These are phyloP conservation scores for Eueremaeus valkanovi DNA, from an alignment of 2,888 invertebrate genomes.

Conservation along the genomic window DNA sequence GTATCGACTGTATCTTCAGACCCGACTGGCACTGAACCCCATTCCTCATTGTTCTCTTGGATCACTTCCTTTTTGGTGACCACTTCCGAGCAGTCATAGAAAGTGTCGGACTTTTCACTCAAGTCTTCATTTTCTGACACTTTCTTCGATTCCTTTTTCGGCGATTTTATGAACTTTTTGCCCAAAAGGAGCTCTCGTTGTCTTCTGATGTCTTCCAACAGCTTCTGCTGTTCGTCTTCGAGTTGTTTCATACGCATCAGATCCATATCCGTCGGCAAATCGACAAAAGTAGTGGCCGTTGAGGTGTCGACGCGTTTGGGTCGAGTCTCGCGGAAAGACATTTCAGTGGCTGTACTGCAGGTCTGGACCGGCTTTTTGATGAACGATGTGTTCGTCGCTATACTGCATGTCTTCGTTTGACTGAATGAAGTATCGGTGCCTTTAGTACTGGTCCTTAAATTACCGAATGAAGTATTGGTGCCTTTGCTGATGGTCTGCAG, in stretches of 20 bases:
- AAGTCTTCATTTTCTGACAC: not conserved
- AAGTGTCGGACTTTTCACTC: not conserved
- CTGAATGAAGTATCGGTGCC: not conserved
- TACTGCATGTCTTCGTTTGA: not conserved
- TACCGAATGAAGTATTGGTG: not conserved
- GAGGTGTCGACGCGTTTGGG: not conserved
- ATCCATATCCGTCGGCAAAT: not conserved
- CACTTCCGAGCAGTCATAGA: not conserved
- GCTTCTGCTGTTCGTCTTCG: not conserved
- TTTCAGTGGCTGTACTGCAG: slow-evolving; percentile 18
- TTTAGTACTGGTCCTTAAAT: not conserved
- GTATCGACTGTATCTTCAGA: not conserved
- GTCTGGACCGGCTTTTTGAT: not conserved
- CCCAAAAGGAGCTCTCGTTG: not conserved
- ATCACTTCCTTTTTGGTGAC: not conserved
- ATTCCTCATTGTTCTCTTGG: not conserved
- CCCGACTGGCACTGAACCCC: too few relatives aligned
- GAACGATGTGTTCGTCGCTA: slow-evolving; percentile 1
- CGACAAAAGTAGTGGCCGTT: not conserved
- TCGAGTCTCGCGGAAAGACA: not conserved
- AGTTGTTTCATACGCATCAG: not conserved
- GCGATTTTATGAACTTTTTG: not conserved
- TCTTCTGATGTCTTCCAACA: not conserved
- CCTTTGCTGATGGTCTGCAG: not conserved
- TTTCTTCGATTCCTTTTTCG: too few relatives aligned